Base-by-base conservation (phyloP, 2,113 vertebrate species). In the Fregata magnificens region DNA sequence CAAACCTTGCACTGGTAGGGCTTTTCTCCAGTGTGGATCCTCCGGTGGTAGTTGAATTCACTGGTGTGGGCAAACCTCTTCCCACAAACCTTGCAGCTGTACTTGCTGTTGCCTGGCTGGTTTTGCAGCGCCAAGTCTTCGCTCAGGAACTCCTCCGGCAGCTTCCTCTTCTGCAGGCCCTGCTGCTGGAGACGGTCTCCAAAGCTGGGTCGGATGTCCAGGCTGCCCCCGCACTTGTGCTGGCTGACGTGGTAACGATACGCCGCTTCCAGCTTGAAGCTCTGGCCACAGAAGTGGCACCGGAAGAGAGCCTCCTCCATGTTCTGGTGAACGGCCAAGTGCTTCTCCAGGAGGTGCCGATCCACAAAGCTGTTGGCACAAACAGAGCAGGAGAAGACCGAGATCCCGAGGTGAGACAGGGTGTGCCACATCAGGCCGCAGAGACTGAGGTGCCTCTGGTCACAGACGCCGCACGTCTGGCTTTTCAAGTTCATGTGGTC, bases 1-100 rank as follows among this genome's bases (percentile, higher is more conserved):
- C 99, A 99, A 55, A 99, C 99, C 88, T 99, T 99, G 96, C 99
- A 99, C 98, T 99, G 99, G 97, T 99, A 99, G 2, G 99, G 99
- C 83, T 99, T 99, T 97, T 99, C 99, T 0, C 99, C 99, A 0
- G 99, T 99, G 98, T 99, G 99, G 97, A 99, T 99, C 66, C 99
- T 98, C 45, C 99, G 98, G 96, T 99, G 99, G 96, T 99, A 99
- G 91, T 99, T 99, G 98, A 99, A 99, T 95, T 99, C 99, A 1
- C 99, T 99, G 1, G 99, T 99, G 98, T 99, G 99, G 32, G 99
- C 99, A 4, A 99, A 99, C 53, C 99, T 97, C 91, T 99, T 99
- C 2, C 99, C 99, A 3, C 99, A 99, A 86, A 99, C 99, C 69
- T 99, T 99, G 91, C 99, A 99, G 76, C 99, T 99, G 78, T 99